phyloP scores from a whole-genome alignment of 2,797 vertebrate species.

The Spheniscus humboldti region DNA sequence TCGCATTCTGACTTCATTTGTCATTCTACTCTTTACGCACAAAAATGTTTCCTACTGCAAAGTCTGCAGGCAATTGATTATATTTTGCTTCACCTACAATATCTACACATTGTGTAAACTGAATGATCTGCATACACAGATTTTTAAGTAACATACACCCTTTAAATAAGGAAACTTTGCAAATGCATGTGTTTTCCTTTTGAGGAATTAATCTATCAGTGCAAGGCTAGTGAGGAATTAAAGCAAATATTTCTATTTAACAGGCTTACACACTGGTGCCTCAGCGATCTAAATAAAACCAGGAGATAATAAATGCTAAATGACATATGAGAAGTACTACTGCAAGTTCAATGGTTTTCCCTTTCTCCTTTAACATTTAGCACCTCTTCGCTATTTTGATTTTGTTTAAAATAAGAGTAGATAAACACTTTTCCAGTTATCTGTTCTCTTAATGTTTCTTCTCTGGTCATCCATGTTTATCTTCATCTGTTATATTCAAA shows the following conservation, averaged over 20 bases:
- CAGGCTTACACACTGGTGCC: neutral
- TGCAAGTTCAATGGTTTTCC: neutral
- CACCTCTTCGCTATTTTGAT: neutral
- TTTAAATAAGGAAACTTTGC: neutral
- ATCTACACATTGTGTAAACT: neutral
- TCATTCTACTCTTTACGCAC: neutral
- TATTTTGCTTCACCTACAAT: neutral
- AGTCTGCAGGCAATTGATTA: neutral
- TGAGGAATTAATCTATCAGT: neutral
- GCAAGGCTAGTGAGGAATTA: neutral
- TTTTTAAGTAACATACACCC: neutral
- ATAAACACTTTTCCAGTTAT: neutral
- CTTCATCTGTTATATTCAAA: constrained; percentile 65
- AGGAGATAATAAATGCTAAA: neutral
- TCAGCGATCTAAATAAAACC: neutral
- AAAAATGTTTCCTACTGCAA: neutral
- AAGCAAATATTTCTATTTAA: neutral
- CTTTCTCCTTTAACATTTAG: neutral
- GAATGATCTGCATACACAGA: neutral
- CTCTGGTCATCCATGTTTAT: constrained; percentile 17
- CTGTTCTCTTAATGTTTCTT: neutral
- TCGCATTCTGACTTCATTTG: neutral
- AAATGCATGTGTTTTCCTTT: neutral
- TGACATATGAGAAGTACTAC: neutral
- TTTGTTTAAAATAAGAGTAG: neutral